Base-by-base conservation (phyloP, 2,888 invertebrate genomes). In the Torymus aiolomorphi region DNA sequence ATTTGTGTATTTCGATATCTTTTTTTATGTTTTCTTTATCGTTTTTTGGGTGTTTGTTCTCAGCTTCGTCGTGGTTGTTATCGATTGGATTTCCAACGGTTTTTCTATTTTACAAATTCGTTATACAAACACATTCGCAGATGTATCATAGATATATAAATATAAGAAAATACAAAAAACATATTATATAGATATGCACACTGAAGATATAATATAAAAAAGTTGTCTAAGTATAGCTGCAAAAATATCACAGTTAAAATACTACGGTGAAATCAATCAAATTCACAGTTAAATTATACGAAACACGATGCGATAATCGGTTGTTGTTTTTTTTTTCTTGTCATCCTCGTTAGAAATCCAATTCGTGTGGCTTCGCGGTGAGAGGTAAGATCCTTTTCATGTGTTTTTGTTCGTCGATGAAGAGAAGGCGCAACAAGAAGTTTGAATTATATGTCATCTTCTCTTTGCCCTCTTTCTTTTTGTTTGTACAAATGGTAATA, bases 211-310 rank as follows among this genome's bases (percentile, higher is more conserved):
- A 63, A 56, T 56, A 73, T 24, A 67, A 14, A 49, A 51, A 52
- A 62, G 59, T 14, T 42, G 42, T 42, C 42, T 11, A 69, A 76
- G 54, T 76, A 73, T 56, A 67, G 57, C 72, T 80, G 75, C 76
- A 76, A 76, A 78, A 76, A 24, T 80, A 80, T 80, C 76, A 76
- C 72, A 80, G 76, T 73, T 49, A 20, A 66, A 72, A 24, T 13
- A 67, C 51, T 67, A 76, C 42, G 57, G 20, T 61, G 31, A 76
- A 80, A 59, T 42, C 18, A 61, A 63, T 54, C 54, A 67, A 54
- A 56, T 70, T 76, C 63, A 56, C 42, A 69, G 31, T 11, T 0
- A 54, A 77, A 59, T 66, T 12, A 59, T 10, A 42, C 42, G 42
- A 31, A 8, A 42, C 8, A 10, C 8, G 42, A 42, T 42, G 8